Base-by-base conservation (phyloP, 23 tunicate genomes). In the Trididemnum nubilum region DNA sequence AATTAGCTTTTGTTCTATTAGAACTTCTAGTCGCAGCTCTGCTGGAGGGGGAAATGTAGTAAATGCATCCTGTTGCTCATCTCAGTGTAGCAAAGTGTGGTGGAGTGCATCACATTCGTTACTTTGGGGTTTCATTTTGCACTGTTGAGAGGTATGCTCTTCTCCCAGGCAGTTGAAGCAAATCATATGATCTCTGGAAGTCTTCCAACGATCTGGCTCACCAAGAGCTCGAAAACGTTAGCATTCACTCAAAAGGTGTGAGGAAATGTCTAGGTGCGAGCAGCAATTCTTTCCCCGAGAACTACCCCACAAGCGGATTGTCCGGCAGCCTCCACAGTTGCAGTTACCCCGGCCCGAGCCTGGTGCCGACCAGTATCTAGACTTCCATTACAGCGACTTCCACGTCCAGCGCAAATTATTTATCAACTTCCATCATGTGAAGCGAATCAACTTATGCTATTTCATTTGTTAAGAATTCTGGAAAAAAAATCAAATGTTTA, bases 401-500 rank as follows among this genome's bases (percentile, higher is more conserved):
- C n/a, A n/a, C n/a, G n/a, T n/a, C n/a, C n/a, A n/a, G n/a, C n/a
- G n/a, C n/a, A n/a, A 44, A 15, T 7, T 44, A 9, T 44, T 44
- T 44, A 26, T 67, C 74, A 5, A 67, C 74, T 67, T 67, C 38
- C 74, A 67, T 67, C 38, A 30, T 7, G 37, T 67, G 38, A 2
- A 67, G 74, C 22, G 38, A 67, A 67, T 67, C 74, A n/a, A 67
- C 33, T 7, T 33, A 67, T 5, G 74, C 12, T 3, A 67, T 67
- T 38, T 67, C 38, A 67, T 32, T 7, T 30, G 38, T 67, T n/a
- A 67, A 67, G 33, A 67, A 67, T 67, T 31, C 15, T 7, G 33
- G 7, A n/a, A 67, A 67, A 7, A n/a, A 31, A 12, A 2, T 67
- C 74, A 67, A 67, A 67, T 67, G 38, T 33, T 38, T 38, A 67